A percentile compares a stretch with the other conserved stretches of the same genome.
phyloP scores from a whole-genome alignment of 2,797 vertebrate genomes.

The Sebastes oblongus region DNA sequence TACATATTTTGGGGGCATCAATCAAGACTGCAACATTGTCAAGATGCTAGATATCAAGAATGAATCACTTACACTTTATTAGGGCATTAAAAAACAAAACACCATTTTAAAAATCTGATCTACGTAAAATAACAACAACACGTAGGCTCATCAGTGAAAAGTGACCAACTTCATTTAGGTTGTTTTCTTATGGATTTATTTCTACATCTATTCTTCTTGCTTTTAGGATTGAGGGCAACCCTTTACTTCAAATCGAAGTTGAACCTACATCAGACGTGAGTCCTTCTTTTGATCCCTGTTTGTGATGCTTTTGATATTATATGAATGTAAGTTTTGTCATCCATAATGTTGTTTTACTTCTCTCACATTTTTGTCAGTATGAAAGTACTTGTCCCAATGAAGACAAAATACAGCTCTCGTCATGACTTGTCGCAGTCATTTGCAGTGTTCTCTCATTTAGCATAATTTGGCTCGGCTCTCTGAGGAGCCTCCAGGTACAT shows the following conservation, averaged over 20 bases:
- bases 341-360: background rate
- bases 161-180: background rate
- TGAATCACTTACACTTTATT: background rate
- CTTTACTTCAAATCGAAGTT: constrained; percentile 98
- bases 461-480: constrained; percentile 46
- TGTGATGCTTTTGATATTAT: background rate
- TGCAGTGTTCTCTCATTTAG: constrained; percentile 31
- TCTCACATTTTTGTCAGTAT: background rate
- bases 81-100: background rate
- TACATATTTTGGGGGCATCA: background rate
- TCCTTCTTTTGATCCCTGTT: constrained; percentile 17
- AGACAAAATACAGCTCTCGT: constrained; percentile 17
- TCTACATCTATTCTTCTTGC: constrained; percentile 31
- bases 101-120: background rate
- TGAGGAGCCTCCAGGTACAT: constrained; percentile 50
- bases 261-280: constrained; percentile 97
- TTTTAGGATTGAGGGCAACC: constrained; percentile 89
- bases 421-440: constrained; percentile 31
- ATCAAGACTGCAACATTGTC: background rate
- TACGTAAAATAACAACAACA: background rate
- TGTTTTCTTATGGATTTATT: background rate
- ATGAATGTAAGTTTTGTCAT: background rate
- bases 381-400: constrained; percentile 14
- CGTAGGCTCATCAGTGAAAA: background rate
- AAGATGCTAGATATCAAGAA: background rate